A percentile compares a stretch with the other conserved stretches of the same genome.
These are phyloP conservation scores for Notarius lentiginosus DNA, from an alignment of 2,113 vertebrate species.

Conservation along the genomic window DNA sequence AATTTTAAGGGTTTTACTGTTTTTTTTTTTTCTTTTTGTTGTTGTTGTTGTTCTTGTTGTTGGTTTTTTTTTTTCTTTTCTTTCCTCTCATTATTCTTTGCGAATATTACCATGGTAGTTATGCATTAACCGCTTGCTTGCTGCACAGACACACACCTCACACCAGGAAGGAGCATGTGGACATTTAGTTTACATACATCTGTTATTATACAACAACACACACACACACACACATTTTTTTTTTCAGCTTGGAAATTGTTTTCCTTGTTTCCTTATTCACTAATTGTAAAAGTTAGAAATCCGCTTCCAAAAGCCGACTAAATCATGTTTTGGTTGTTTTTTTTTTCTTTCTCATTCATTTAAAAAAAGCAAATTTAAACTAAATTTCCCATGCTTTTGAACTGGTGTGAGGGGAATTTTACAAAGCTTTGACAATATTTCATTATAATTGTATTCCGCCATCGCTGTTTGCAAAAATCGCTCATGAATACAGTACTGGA, in stretches of 20 bases:
- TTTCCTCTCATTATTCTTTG: conserved; percentile 71
- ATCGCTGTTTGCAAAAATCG: no score
- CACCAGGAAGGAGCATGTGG: conserved; percentile 62
- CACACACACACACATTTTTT: conserved; percentile 20
- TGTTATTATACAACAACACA: not conserved
- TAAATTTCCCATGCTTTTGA: conserved; percentile 61
- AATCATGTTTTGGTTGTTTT: conserved; percentile 22
- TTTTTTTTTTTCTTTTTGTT: conserved; percentile 42
- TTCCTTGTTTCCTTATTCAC: conserved; percentile 32
- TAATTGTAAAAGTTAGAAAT: conserved; percentile 13
- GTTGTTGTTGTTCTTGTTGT: not conserved
- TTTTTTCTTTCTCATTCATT: conserved; percentile 34
- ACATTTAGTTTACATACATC: conserved; percentile 53
- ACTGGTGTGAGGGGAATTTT: conserved; percentile 70
- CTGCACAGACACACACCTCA: conserved; percentile 70
- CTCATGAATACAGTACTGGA: conserved; percentile 61
- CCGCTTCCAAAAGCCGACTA: conserved; percentile 46
- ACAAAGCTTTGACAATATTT: conserved; percentile 70
- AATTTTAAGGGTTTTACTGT: conserved; percentile 63
- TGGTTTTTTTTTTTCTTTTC: conserved; percentile 48
- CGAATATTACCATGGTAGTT: conserved; percentile 73
- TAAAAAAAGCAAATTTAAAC: not conserved
- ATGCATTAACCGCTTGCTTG: conserved; percentile 77
- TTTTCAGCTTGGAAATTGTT: conserved; percentile 49
- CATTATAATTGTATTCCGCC: conserved; percentile 65